Evolutionary conservation across 2,888 invertebrate genomes (phyloP), one percentile per base, ranked within the genome.

Genomic region (Ischnura elegans): DNA sequence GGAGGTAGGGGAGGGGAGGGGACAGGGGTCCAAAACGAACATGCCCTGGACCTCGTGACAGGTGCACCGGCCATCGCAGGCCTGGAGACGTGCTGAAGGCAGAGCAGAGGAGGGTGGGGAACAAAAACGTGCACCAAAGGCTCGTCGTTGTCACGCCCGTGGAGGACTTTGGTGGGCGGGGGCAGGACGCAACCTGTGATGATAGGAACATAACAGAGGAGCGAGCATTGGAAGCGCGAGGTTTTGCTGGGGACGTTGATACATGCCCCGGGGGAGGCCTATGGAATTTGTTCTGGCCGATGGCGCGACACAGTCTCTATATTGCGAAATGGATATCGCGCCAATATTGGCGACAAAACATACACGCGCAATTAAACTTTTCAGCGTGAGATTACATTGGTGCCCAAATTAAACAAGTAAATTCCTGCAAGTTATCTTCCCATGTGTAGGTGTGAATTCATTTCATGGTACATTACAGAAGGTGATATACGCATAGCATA

Each of bases 51-150:
- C 6, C 61, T 6, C n/a, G 61, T 61, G n/a, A 61, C 25, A 61
- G 61, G 61, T 61, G 61, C 61, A 61, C n/a, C n/a, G 61, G 61
- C 61, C n/a, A 61, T 61, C 61, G n/a, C 51, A n/a, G 61, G 61
- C n/a, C n/a, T n/a, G 61, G 4, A 8, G 51, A 61, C 61, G 61
- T 61, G 25, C 61, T n/a, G n/a, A n/a, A 1, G n/a, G 25, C 61
- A n/a, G 3, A n/a, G 51, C 10, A 61, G 2, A n/a, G n/a, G 61
- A 4, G 16, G n/a, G 61, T 4, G 5, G 61, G 61, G 61, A 8
- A 61, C n/a, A n/a, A 61, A 61, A 61, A n/a, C 61, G 61, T 61
- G n/a, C 61, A n/a, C 8, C 61, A 61, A n/a, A 13, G 19, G 4
- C 16, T 19, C n/a, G n/a, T n/a, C 61, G 61, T 61, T 61, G 61